Percentiles rank a stretch among this genome's conserved stretches.
phyloP scores from a whole-genome alignment of 2,113 vertebrate genomes.

The Crotophaga sulcirostris region DNA sequence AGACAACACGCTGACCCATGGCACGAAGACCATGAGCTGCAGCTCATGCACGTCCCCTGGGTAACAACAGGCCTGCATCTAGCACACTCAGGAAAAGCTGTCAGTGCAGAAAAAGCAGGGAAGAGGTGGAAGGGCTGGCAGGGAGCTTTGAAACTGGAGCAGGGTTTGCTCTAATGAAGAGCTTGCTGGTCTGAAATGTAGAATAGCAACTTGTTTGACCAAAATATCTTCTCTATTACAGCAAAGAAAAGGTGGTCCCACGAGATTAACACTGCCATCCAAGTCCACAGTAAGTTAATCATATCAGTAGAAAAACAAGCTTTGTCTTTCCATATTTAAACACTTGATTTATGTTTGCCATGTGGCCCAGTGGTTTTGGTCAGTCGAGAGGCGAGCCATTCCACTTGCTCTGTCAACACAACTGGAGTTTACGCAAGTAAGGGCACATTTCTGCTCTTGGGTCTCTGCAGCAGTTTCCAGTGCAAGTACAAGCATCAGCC shows the following conservation, averaged over 20 bases:
- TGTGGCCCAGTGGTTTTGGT: slow-evolving; percentile 6
- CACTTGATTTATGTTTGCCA: background rate
- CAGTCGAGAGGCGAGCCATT: background rate
- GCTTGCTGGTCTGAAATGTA: background rate
- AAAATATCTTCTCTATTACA: slow-evolving; percentile 66
- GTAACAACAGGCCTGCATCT: background rate
- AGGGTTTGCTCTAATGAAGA: background rate
- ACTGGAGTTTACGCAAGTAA: background rate
- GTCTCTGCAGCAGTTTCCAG: background rate
- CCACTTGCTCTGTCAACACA: background rate
- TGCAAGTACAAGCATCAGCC: background rate
- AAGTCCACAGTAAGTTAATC: slow-evolving; percentile 94
- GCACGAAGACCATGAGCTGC: background rate
- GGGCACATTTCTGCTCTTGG: background rate
- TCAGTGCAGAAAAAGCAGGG: background rate
- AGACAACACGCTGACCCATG: background rate
- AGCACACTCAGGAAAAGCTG: background rate
- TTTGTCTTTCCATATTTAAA: slow-evolving; percentile 29
- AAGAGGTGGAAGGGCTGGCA: background rate
- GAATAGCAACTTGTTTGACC: background rate
- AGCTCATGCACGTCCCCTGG: background rate
- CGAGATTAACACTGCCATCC: slow-evolving; percentile 94
- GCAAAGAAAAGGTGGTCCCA: slow-evolving; percentile 99
- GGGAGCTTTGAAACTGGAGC: background rate
- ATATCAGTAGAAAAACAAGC: background rate